Evolutionary conservation across 2,888 invertebrate genomes (phyloP).

Genomic region (Aphidoletes aphidimyza): DNA sequence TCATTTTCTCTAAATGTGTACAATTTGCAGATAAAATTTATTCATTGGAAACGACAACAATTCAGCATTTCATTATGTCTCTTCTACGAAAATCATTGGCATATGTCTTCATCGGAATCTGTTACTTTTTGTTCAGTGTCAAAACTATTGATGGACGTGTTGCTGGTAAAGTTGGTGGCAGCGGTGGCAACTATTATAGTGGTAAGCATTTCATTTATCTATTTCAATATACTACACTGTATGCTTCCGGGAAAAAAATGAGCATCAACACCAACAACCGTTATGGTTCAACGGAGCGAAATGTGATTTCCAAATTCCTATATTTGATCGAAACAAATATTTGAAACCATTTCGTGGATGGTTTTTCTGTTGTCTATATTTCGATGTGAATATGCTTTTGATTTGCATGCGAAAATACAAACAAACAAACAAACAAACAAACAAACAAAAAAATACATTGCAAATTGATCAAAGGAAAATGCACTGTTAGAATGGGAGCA

Average conservation of each 20-base stretch:
- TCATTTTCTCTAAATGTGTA: too few species aligned
- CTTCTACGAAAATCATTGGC: neutral
- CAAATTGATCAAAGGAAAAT: conserved; percentile 6
- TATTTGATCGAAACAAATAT: neutral
- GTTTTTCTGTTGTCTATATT: too few species aligned
- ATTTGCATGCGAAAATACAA: too few species aligned
- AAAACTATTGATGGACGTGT: neutral
- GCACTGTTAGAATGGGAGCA: neutral
- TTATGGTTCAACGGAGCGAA: too few species aligned
- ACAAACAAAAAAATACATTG: too few species aligned
- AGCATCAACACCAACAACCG: too few species aligned
- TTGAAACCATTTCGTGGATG: neutral
- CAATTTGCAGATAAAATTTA: neutral
- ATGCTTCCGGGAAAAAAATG: too few species aligned
- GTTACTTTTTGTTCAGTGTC: neutral
- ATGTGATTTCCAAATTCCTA: too few species aligned
- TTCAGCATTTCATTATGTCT: neutral
- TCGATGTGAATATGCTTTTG: too few species aligned
- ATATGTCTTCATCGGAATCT: neutral
- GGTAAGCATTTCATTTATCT: neutral
- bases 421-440: too few species aligned
- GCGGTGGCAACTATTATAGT: neutral
- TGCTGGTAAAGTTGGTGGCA: conserved; percentile 29
- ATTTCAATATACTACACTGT: too few species aligned
- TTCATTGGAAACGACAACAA: neutral